Base-by-base conservation (phyloP, 2,113 vertebrate genomes). In the Turnix velox region DNA sequence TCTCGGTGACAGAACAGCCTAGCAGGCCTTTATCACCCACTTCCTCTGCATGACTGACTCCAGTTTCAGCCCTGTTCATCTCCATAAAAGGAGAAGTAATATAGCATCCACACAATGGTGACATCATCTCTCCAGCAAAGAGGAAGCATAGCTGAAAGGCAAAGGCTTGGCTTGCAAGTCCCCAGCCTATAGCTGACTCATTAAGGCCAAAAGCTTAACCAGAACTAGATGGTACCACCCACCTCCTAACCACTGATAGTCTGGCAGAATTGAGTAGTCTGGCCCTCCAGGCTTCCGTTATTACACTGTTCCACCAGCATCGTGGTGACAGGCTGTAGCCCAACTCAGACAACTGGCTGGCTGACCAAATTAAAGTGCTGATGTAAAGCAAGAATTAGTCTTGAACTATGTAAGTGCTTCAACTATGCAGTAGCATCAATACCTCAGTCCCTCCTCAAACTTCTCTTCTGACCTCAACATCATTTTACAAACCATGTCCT, bases 1-100 rank as follows among this genome's bases (percentile, higher is more conserved):
- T 74, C 54, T 89, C 83, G 63, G 84, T 88, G 84, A 87, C 71
- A 72, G 89, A 93, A 89, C 76, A 67, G 81, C 71, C 40, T 63
- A 92, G 37, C 57, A 82, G 89, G 93, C 77, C 94, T 90, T 93
- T 90, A 94, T 94, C 52, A 67, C 93, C 92, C 95, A 97, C 96
- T 98, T 97, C 98, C 97, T 97, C 95, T 94, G 83, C 79, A 63
- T 95, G 93, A 96, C 92, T 76, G 95, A 86, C 92, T 94, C 74
- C 37, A 40, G 14, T 78, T 94, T 88, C 76, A 37, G 95, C 94
- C 69, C 33, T 57, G 92, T 91, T 97, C 96, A 97, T 97, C 93
- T 94, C 98, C 97, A 98, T 98, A 98, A 98, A 98, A 98, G 98
- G 98, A 96, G 84, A 97, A 59, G 45, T 85, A 95, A 90, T 94